These are phyloP conservation scores for Mnemiopsis leidyi DNA, from an alignment of 37 sponge, comb jelly and placozoan genomes.

Conservation along the genomic window DNA sequence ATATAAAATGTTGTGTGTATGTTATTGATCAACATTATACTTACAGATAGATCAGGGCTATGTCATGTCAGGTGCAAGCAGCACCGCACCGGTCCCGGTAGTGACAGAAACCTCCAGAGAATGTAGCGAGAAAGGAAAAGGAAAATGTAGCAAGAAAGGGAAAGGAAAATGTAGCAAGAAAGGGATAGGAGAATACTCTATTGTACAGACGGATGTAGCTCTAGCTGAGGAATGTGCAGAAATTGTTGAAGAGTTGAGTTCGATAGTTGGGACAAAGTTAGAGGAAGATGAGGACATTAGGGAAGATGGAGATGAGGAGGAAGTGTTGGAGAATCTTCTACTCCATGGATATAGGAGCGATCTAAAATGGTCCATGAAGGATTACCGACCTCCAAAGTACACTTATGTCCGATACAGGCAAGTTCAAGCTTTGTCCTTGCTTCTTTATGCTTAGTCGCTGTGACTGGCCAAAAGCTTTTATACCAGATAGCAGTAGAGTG, in stretches of 20 bases:
- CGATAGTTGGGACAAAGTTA: neutral
- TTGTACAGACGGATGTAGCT: neutral
- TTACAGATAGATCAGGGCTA: neutral
- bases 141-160: neutral
- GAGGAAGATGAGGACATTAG: no score
- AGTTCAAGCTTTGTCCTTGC: neutral
- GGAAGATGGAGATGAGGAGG: neutral
- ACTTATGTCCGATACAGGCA: slow-evolving; percentile 1
- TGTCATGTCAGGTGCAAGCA: neutral
- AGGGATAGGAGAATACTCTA: no score
- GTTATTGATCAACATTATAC: no score
- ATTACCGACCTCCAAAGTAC: neutral
- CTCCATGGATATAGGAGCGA: slow-evolving; percentile 1
- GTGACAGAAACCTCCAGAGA: neutral
- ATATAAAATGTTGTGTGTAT: no score
- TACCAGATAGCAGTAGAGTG: no score
- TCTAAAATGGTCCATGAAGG: neutral
- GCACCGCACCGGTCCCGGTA: neutral
- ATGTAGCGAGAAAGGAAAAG: neutral
- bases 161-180: no score
- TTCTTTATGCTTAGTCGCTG: neutral
- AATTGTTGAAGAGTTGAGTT: neutral
- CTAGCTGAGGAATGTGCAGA: neutral
- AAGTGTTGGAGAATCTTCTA: neutral
- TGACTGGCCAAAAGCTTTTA: no score